phyloP scores from a whole-genome alignment of 2,888 invertebrate species.

The Phyllotreta striolata region DNA sequence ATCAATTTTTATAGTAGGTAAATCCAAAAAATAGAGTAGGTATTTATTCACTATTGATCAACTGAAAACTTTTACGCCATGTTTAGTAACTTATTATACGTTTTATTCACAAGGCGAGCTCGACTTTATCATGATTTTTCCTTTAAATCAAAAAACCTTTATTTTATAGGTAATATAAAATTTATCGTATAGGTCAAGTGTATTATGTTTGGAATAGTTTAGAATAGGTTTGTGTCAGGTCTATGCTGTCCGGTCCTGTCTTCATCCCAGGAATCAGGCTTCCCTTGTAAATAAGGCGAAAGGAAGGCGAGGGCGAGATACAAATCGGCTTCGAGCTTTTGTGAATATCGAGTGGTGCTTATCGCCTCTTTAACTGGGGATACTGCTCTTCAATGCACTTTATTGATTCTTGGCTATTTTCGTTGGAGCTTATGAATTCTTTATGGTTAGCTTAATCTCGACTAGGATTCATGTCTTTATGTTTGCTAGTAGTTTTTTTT shows the following conservation, averaged over 20 bases:
- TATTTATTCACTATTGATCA: too few species aligned
- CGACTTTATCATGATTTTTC: too few species aligned
- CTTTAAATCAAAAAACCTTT: too few species aligned
- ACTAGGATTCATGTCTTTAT: not conserved
- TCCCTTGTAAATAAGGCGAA: constrained; percentile 23
- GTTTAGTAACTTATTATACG: too few species aligned
- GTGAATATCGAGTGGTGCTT: constrained; percentile 27
- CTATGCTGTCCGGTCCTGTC: constrained; percentile 5
- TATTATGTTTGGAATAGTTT: too few species aligned
- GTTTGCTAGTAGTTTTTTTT: not conserved
- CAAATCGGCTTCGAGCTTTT: constrained; percentile 28
- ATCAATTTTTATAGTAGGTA: too few species aligned
- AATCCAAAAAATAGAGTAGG: too few species aligned
- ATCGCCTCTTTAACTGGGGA: constrained; percentile 20
- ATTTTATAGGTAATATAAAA: too few species aligned
- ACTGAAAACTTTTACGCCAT: too few species aligned
- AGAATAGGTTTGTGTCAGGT: not conserved
- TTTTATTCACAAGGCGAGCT: too few species aligned
- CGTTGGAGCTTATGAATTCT: constrained; percentile 6
- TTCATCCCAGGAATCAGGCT: constrained; percentile 10
- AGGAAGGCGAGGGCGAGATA: constrained; percentile 21
- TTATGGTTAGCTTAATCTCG: constrained; percentile 9
- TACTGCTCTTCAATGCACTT: constrained; percentile 19
- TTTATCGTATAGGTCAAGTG: too few species aligned
- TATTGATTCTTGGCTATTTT: constrained; percentile 20